Base-by-base conservation (phyloP, 2,797 vertebrate species). In the Enteromius radiatus region DNA sequence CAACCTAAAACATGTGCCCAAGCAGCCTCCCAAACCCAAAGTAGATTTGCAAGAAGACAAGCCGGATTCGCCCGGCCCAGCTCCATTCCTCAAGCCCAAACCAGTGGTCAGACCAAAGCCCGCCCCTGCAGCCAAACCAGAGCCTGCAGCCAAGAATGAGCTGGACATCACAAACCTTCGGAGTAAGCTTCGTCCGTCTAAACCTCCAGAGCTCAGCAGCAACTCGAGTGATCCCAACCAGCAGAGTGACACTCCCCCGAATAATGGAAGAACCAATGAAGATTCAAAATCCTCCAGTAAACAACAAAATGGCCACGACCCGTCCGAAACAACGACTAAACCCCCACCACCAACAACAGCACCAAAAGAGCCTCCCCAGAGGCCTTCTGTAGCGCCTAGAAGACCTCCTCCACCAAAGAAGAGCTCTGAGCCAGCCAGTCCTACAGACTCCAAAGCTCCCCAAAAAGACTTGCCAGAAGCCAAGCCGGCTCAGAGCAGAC, bases 341-440 rank as follows among this genome's bases (percentile, higher is more conserved):
- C 91, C 91, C 3, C 93, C 54, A 59, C n/a, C 49, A n/a, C 49
- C 49, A 54, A 88, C 88, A 3, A 90, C 94, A 1, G 76, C 91
- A 17, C 87, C 89, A 73, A 96, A 94, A 86, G 97, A 99, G 0
- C 79, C 91, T 0, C 92, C 94, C 0, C 97, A 96, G 87, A 96
- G 97, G 89, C 97, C 97, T 0, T 87, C 95, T 2, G 88, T 94
- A 76, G 96, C 90, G 0, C 98, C 98, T 19, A 95, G 96, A 88
- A 95, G 98, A 92, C 98, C 98, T 0, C 98, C 98, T 0, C 98
- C 98, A 2, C 98, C 98, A 1, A 99, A 98, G 92, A 99, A 99
- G 93, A 83, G 76, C 0, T 85, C 89, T 0, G 90, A 89, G 10
- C 92, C 96, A 0, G 85, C 89, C 80, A 95, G 96, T 43, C 64